Evolutionary conservation across 2,888 invertebrate species (phyloP).

Genomic region (Cephonodes hylas): DNA sequence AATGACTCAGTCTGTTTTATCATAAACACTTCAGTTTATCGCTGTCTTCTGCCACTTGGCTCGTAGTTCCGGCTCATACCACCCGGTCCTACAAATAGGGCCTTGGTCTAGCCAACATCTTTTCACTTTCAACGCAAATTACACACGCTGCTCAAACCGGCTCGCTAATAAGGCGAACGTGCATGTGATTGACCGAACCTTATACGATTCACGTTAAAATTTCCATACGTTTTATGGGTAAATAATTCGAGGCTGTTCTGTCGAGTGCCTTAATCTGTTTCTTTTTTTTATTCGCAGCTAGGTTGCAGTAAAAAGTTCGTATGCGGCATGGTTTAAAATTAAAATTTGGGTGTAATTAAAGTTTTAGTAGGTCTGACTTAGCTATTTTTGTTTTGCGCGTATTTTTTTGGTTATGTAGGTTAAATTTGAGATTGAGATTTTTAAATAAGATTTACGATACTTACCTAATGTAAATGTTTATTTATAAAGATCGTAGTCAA

Average conservation of each 20-base stretch:
- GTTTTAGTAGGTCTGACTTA: no score
- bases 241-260: not conserved
- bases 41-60: not conserved
- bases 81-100: slow-evolving; percentile 15
- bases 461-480: no score
- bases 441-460: no score
- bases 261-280: not conserved
- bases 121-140: slow-evolving; percentile 15
- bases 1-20: no score
- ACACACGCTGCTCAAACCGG: not conserved
- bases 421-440: no score
- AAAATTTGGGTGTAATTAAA: no score
- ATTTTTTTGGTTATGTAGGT: no score
- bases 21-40: no score
- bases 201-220: not conserved
- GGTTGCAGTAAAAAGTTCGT: no score
- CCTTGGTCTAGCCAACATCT: slow-evolving; percentile 1
- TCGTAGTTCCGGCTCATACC: not conserved
- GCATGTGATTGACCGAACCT: not conserved
- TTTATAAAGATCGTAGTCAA: no score
- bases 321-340: no score
- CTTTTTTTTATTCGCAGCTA: not conserved
- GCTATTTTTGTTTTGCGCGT: no score
- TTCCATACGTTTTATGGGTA: not conserved
- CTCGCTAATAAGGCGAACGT: not conserved